Evolutionary conservation across 2,888 invertebrate species (phyloP).

Genomic region (Gerris lacustris): DNA sequence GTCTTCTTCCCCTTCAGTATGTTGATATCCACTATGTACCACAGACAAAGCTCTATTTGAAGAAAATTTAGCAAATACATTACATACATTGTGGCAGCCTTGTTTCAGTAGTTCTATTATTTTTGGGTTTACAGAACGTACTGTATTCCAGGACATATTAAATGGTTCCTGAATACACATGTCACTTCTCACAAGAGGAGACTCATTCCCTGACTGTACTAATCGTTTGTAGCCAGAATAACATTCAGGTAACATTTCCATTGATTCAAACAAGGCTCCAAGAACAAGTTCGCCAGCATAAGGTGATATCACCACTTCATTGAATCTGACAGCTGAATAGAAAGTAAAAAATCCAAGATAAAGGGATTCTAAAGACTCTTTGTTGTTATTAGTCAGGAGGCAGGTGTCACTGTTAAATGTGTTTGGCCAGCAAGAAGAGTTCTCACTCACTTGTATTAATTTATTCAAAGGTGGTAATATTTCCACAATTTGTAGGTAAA

Average conservation of each 20-base stretch:
- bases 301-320: slow-evolving; percentile 6
- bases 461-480: slow-evolving; percentile 8
- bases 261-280: neutral
- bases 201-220: neutral
- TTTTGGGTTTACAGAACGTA: neutral
- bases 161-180: neutral
- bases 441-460: neutral
- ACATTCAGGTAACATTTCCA: neutral
- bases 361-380: neutral
- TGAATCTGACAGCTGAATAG: neutral
- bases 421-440: neutral
- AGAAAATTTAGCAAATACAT: neutral
- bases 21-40: neutral
- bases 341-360: slow-evolving; percentile 2
- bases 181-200: neutral
- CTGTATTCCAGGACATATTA: neutral
- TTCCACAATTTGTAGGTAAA: slow-evolving; percentile 2
- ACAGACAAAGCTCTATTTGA: neutral
- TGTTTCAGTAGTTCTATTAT: neutral
- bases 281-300: neutral
- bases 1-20: neutral
- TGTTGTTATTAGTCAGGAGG: neutral
- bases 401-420: neutral
- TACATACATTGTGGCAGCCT: neutral
- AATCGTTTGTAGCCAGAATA: neutral